Base-by-base conservation (phyloP, 2,113 vertebrate genomes). In the Seriola rivoliana region DNA sequence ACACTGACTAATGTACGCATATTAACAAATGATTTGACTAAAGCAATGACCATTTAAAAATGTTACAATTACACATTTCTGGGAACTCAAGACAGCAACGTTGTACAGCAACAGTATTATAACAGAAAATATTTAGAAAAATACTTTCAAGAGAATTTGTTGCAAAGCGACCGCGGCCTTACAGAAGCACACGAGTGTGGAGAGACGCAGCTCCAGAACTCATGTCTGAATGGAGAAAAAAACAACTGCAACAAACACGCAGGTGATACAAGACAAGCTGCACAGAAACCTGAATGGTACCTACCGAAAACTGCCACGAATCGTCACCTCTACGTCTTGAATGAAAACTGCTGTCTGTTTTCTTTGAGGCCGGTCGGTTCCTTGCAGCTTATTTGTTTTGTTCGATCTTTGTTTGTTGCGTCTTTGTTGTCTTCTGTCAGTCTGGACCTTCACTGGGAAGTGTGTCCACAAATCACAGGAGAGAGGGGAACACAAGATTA, bases 291-390 rank as follows among this genome's bases (percentile, higher is more conserved):
- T 64, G 17, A 19, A 29, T n/a, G 21, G 19, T 54, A 42, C 12
- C 1, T 1, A 36, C 71, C 13, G 36, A 12, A 59, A 72, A 42
- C 8, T 57, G 0, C 0, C 13, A 65, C 0, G 44, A 38, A 23
- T 17, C 70, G 76, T 83, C 90, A 85, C 86, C 76, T 87, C 52
- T 76, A 32, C 4, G 64, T 19, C 65, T 64, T 62, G 5, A 72
- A 10, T 66, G 25, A 63, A 14, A 74, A 25, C 10, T 34, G 52
- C 3, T 52, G 42, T 44, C n/a, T 46, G 19, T 75, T 44, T 19
- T 2, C 8, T 1, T 3, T 14, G 36, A 52, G 48, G 38, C 8
- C 8, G 8, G 11, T 64, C 34, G n/a, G 52, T 66, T 84, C 62
- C 55, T 64, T 17, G 8, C 7, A 75, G 25, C n/a, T 71, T 65